Percentiles rank a stretch among this genome's conserved stretches.
Evolutionary conservation across 2,797 vertebrate species (phyloP).

Genomic region (Megaceryle alcyon): DNA sequence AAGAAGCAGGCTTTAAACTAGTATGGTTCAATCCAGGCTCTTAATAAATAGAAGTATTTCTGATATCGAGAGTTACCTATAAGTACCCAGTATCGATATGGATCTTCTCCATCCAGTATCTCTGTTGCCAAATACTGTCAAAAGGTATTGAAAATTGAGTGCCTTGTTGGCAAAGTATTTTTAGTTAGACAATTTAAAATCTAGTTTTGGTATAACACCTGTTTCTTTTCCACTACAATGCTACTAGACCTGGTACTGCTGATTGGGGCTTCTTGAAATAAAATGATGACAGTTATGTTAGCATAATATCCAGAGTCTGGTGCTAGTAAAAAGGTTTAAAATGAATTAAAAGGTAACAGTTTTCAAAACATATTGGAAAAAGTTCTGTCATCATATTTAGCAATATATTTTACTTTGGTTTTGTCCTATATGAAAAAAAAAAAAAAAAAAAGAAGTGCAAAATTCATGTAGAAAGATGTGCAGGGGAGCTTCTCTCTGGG

Average conservation of each 20-base stretch:
- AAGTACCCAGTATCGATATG: neutral
- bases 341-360: neutral
- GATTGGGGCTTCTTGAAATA: neutral
- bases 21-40: neutral
- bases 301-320: neutral
- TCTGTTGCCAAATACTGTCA: neutral
- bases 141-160: neutral
- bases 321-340: neutral
- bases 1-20: neutral
- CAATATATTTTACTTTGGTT: neutral
- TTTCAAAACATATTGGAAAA: neutral
- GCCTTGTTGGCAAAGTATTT: neutral
- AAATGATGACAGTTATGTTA: neutral
- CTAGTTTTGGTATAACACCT: neutral
- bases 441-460: neutral
- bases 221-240: neutral
- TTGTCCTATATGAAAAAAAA: neutral
- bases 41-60: neutral
- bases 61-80: neutral
- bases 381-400: neutral
- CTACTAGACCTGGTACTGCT: neutral
- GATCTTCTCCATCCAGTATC: neutral
- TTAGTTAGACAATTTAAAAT: neutral
- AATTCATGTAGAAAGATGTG: neutral
- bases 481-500: neutral